A percentile compares a stretch with the other conserved stretches of the same genome.
These are phyloP conservation scores for Acromyrmex charruanus DNA, from an alignment of 1,140 invertebrate genomes.

Conservation along the genomic window DNA sequence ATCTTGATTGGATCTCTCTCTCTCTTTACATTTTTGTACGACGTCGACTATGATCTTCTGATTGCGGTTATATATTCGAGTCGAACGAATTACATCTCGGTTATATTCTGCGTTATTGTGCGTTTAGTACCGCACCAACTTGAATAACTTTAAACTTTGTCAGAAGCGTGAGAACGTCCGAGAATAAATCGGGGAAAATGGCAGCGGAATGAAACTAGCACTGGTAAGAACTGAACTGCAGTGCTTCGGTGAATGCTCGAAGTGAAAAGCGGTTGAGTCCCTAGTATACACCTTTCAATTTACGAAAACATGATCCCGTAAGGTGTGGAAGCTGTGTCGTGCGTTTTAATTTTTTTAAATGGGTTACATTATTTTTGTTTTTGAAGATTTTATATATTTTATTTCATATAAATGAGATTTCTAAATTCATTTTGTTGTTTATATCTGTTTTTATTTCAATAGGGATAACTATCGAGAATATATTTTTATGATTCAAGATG, in stretches of 20 bases:
- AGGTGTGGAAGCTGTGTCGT: background rate
- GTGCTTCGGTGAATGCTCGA: slow-evolving; percentile 74
- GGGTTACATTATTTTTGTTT: background rate
- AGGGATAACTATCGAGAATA: background rate
- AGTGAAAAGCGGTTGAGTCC: slow-evolving; percentile 81
- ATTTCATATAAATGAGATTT: background rate
- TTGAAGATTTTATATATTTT: background rate
- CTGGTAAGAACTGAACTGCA: slow-evolving; percentile 73
- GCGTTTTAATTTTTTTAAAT: background rate
- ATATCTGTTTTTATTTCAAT: background rate
- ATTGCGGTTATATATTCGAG: background rate
- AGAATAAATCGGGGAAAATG: slow-evolving; percentile 34
- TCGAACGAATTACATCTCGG: background rate
- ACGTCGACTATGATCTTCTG: background rate
- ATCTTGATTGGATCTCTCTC: background rate
- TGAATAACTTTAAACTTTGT: background rate
- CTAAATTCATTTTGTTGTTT: background rate
- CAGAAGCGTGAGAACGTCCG: background rate
- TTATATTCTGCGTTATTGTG: background rate
- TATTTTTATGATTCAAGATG: slow-evolving; percentile 2
- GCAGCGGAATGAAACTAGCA: slow-evolving; percentile 48
- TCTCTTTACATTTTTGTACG: slow-evolving; percentile 40
- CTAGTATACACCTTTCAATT: slow-evolving; percentile 78
- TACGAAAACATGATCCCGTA: slow-evolving; percentile 54
- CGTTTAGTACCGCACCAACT: background rate